Conservation (phyloP, 2,113 vertebrate genomes). For the Erythrolamprus reginae region DNA sequence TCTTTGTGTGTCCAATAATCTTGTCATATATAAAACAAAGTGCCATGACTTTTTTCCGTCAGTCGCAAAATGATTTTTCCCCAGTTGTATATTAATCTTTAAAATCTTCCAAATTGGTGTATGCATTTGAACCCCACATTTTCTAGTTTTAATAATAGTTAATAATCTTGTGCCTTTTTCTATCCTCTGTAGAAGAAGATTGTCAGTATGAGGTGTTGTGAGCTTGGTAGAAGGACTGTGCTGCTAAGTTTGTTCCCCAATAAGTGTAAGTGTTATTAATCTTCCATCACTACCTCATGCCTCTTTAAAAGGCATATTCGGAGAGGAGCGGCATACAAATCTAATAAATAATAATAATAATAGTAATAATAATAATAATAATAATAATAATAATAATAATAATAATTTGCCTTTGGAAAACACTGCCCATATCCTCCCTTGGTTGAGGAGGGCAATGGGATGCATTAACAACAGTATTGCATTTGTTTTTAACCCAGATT, state of each 20-base stretch:
- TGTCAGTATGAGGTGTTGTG: neutral
- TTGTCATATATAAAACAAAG: neutral
- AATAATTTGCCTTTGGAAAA: neutral
- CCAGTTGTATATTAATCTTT: neutral
- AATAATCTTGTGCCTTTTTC: neutral
- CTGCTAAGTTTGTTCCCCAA: neutral
- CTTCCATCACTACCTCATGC: neutral
- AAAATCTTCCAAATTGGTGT: neutral
- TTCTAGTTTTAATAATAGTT: neutral
- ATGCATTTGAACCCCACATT: neutral
- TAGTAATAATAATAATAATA: too few species aligned
- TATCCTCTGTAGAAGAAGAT: neutral
- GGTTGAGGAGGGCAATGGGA: neutral
- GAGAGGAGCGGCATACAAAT: too few species aligned
- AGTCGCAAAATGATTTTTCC: neutral
- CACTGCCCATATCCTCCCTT: neutral
- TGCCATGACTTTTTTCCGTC: neutral
- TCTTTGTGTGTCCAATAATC: neutral
- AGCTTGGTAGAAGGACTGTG: neutral
- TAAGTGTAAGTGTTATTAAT: neutral
- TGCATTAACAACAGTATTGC: neutral
- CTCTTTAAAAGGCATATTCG: neutral
- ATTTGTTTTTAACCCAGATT: neutral
- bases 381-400: too few species aligned
- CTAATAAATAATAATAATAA: too few species aligned